Evolutionary conservation across 2,113 vertebrate species (phyloP).

Genomic region (Nematolebias whitei): DNA sequence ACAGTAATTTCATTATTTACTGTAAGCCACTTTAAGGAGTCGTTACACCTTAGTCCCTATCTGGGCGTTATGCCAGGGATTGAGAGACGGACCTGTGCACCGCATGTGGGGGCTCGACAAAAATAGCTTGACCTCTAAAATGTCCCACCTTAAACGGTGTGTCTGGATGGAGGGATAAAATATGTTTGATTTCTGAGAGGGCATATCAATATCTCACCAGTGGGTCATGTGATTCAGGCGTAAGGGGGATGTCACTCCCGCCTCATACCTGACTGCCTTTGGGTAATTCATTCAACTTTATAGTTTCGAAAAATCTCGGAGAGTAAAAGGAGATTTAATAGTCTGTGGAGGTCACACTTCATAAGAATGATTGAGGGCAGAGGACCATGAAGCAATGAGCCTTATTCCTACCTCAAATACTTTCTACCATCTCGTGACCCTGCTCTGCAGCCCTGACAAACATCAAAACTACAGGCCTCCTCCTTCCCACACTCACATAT

Average conservation of each 20-base stretch:
- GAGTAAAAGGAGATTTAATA: constrained; percentile 69
- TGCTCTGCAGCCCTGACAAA: constrained; percentile 57
- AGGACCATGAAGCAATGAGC: constrained; percentile 65
- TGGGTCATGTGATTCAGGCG: constrained; percentile 53
- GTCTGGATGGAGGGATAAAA: constrained; percentile 57
- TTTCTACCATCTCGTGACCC: constrained; percentile 62
- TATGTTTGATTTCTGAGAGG: constrained; percentile 61
- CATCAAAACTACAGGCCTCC: constrained; percentile 50
- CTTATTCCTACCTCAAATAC: constrained; percentile 72
- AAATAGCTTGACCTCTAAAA: constrained; percentile 64
- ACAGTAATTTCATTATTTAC: constrained; percentile 59
- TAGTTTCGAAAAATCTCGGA: constrained; percentile 61
- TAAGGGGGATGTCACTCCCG: constrained; percentile 53
- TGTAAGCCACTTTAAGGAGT: constrained; percentile 48
- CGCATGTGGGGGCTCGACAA: constrained; percentile 11
- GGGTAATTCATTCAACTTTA: constrained; percentile 67
- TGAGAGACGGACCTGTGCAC: constrained; percentile 39
- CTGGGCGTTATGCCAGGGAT: constrained; percentile 39
- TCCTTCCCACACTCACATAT: constrained; percentile 24
- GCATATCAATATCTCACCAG: constrained; percentile 66
- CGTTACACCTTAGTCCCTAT: constrained; percentile 44
- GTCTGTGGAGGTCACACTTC: constrained; percentile 73
- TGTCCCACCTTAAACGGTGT: constrained; percentile 47
- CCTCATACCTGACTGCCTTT: constrained; percentile 52
- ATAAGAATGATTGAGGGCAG: constrained; percentile 67